These are phyloP conservation scores for Aix galericulata DNA, from an alignment of 2,113 vertebrate species.

Conservation along the genomic window DNA sequence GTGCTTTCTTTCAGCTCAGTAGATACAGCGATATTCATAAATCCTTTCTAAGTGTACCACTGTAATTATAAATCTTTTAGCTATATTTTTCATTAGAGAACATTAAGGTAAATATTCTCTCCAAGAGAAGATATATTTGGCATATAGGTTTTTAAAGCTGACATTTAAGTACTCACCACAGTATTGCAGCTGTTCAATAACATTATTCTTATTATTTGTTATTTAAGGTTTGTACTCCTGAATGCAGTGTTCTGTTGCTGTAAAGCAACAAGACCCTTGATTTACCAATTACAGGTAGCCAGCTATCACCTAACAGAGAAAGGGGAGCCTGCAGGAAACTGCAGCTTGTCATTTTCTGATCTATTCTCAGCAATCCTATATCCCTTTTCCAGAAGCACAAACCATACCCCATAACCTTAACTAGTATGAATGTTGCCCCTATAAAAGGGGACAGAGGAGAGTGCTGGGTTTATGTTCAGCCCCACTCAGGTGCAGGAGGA, in stretches of 20 bases:
- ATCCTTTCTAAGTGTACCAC: slow-evolving; percentile 29
- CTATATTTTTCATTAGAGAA: slow-evolving; percentile 41
- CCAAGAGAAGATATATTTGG: slow-evolving; percentile 25
- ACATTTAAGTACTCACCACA: slow-evolving; percentile 34
- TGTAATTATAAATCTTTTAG: slow-evolving; percentile 65
- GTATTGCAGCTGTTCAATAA: slow-evolving; percentile 22
- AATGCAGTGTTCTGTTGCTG: background rate
- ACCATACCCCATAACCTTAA: background rate
- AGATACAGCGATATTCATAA: slow-evolving; percentile 40
- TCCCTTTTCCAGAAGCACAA: background rate
- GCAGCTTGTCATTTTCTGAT: background rate
- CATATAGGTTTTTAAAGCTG: slow-evolving; percentile 37
- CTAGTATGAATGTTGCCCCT: background rate
- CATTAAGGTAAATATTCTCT: slow-evolving; percentile 57
- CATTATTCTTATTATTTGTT: slow-evolving; percentile 43
- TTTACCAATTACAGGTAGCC: background rate
- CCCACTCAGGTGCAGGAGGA: background rate
- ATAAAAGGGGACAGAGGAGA: background rate
- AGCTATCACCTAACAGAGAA: background rate
- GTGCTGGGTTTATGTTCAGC: background rate
- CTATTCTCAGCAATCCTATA: background rate
- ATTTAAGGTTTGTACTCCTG: background rate
- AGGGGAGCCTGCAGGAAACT: background rate
- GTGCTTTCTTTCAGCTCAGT: slow-evolving; percentile 55
- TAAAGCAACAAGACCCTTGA: background rate